Conservation (phyloP, 2,888 invertebrate species). For the Mythimna impura region DNA sequence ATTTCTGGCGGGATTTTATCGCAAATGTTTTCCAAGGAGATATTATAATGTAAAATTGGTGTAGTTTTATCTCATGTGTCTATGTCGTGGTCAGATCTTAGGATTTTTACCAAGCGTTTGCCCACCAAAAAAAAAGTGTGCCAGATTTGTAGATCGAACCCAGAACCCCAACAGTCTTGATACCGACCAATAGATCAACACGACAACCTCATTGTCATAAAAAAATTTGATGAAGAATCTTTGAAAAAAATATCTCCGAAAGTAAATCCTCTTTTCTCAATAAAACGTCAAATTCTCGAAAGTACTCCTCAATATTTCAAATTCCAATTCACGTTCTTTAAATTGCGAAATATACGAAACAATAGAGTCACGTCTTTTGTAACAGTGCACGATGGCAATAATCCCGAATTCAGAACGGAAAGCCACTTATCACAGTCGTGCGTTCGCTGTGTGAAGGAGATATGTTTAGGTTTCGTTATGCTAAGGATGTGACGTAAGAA, state of each 20-base stretch:
- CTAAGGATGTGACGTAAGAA: not conserved
- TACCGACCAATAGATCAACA: not conserved
- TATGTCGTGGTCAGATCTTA: too few species aligned
- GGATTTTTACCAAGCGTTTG: too few species aligned
- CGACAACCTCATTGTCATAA: not conserved
- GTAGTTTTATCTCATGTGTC: too few species aligned
- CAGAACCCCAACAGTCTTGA: too few species aligned
- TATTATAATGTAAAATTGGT: too few species aligned
- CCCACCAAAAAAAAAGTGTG: not conserved
- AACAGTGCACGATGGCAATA: conserved; percentile 19
- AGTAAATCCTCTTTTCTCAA: not conserved
- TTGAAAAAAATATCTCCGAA: not conserved
- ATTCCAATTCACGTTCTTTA: conserved; percentile 7
- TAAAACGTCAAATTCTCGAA: not conserved
- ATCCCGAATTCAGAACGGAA: conserved; percentile 49
- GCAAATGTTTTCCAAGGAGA: too few species aligned
- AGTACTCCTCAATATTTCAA: not conserved
- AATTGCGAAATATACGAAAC: conserved; percentile 32
- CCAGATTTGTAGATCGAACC: not conserved
- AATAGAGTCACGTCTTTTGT: conserved; percentile 27
- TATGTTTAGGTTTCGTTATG: conserved; percentile 37
- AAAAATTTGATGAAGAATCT: not conserved
- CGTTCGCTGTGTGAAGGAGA: conserved; percentile 10
- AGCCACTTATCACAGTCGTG: conserved; percentile 47
- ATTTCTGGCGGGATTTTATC: too few species aligned